Conservation (phyloP, 2,888 invertebrate species). For the Baronia brevicornis region DNA sequence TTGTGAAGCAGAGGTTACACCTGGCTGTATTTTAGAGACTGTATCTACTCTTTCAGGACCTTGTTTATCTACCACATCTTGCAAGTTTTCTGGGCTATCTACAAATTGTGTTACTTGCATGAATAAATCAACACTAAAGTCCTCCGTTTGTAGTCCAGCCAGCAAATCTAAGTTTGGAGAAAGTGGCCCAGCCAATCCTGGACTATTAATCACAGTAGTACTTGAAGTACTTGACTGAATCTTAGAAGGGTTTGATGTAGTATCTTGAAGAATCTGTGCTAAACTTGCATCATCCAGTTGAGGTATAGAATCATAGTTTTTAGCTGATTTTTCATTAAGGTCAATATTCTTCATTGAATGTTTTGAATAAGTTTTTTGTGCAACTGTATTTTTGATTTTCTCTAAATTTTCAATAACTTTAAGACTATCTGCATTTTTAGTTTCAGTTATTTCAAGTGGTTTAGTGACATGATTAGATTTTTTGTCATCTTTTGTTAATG, state of each 20-base stretch:
- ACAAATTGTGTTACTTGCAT: slow-evolving; percentile 85
- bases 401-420: slow-evolving; percentile 27
- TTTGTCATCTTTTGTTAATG: slow-evolving; percentile 28
- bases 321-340: slow-evolving; percentile 39
- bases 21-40: slow-evolving; percentile 30
- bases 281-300: slow-evolving; percentile 68
- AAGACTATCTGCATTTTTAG: slow-evolving; percentile 20
- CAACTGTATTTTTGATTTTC: slow-evolving; percentile 27
- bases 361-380: slow-evolving; percentile 40
- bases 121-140: slow-evolving; percentile 80
- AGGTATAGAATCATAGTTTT: slow-evolving; percentile 58
- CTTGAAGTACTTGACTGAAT: slow-evolving; percentile 39
- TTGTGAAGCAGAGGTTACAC: slow-evolving; percentile 15
- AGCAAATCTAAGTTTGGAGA: slow-evolving; percentile 76
- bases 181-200: slow-evolving; percentile 69
- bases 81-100: slow-evolving; percentile 80
- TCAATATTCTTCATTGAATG: slow-evolving; percentile 34
- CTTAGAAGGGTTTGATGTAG: slow-evolving; percentile 42
- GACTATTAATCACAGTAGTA: slow-evolving; percentile 57
- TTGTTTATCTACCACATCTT: slow-evolving; percentile 83
- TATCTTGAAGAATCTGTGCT: slow-evolving; percentile 67
- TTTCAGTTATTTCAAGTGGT: slow-evolving; percentile 26
- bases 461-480: slow-evolving; percentile 26
- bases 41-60: slow-evolving; percentile 69
- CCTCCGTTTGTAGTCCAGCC: slow-evolving; percentile 78